Conservation (phyloP, 1,140 invertebrate species). For the Drosophila pseudoananassae region DNA sequence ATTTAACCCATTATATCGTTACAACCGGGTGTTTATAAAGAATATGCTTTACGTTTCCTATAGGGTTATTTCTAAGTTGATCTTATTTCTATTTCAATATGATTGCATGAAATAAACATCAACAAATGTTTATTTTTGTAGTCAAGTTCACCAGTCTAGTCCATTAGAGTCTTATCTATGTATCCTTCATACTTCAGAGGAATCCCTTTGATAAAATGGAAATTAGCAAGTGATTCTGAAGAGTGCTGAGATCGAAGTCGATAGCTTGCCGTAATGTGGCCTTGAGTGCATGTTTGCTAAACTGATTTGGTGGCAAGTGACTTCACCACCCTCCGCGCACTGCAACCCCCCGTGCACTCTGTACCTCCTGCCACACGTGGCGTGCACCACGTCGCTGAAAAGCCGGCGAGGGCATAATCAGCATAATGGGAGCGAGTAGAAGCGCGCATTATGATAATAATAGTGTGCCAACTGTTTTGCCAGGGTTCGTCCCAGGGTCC, state of each 20-base stretch:
- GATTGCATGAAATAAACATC: too few relatives aligned
- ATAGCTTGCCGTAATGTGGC: not conserved
- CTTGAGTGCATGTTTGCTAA: constrained; percentile 6
- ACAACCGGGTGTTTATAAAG: too few relatives aligned
- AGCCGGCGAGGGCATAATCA: constrained; percentile 46
- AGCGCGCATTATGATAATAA: constrained; percentile 72
- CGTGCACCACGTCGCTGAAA: constrained; percentile 16
- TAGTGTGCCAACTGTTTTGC: constrained; percentile 68
- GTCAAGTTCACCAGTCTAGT: too few relatives aligned
- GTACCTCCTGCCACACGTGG: constrained; percentile 42
- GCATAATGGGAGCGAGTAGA: constrained; percentile 51
- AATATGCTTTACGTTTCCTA: too few relatives aligned
- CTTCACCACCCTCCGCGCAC: not conserved
- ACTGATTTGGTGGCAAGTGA: constrained; percentile 16
- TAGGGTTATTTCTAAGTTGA: too few relatives aligned
- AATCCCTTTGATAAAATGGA: not conserved
- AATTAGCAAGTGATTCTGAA: not conserved
- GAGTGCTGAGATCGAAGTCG: not conserved
- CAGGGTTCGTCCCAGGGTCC: constrained; percentile 59
- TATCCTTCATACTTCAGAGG: not conserved
- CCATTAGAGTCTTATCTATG: too few relatives aligned
- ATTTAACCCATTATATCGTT: too few relatives aligned
- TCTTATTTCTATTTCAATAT: too few relatives aligned
- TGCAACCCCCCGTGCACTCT: constrained; percentile 14
- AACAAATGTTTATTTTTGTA: too few relatives aligned